Percentiles rank a stretch among this genome's conserved stretches.
Evolutionary conservation across 2,113 vertebrate genomes (phyloP).

Genomic region (Reinhardtius hippoglossoides): DNA sequence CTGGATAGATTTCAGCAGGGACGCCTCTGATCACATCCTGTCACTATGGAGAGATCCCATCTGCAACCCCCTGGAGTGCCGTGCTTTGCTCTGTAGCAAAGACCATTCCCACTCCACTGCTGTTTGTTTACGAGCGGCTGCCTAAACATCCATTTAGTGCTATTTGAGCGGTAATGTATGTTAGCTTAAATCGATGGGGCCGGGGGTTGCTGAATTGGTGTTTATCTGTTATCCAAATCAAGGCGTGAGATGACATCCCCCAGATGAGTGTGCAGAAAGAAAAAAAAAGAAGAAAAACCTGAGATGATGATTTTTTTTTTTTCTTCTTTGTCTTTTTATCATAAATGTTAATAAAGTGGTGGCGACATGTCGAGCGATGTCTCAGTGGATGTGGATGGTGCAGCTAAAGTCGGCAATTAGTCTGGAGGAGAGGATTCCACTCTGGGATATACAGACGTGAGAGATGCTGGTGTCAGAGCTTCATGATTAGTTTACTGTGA

Average conservation of each 20-base stretch:
- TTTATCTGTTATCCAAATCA: conserved; percentile 67
- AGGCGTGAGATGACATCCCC: conserved; percentile 51
- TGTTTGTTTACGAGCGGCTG: conserved; percentile 80
- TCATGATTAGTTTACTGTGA: conserved; percentile 70
- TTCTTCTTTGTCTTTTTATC: conserved; percentile 17
- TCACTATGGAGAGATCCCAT: conserved; percentile 79
- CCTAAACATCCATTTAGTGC: conserved; percentile 78
- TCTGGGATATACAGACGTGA: conserved; percentile 56
- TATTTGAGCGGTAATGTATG: conserved; percentile 77
- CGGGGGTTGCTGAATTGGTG: conserved; percentile 58
- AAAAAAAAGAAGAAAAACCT: conserved; percentile 3
- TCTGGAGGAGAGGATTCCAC: conserved; percentile 54
- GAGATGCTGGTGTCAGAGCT: conserved; percentile 70
- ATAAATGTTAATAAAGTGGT: conserved; percentile 62
- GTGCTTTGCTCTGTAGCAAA: conserved; percentile 53
- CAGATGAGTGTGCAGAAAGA: conserved; percentile 34
- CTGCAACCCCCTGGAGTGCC: conserved; percentile 75
- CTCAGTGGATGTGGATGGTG: conserved; percentile 57
- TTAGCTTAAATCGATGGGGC: conserved; percentile 75
- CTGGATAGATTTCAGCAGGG: conserved; percentile 77
- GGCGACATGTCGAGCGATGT: conserved; percentile 48
- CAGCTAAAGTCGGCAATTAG: conserved; percentile 70
- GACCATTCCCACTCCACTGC: conserved; percentile 77
- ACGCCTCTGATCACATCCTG: conserved; percentile 71
- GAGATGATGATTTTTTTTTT: conserved; percentile 28